These are phyloP conservation scores for Drosophila eohydei DNA, from an alignment of 2,888 invertebrate species.

Conservation along the genomic window DNA sequence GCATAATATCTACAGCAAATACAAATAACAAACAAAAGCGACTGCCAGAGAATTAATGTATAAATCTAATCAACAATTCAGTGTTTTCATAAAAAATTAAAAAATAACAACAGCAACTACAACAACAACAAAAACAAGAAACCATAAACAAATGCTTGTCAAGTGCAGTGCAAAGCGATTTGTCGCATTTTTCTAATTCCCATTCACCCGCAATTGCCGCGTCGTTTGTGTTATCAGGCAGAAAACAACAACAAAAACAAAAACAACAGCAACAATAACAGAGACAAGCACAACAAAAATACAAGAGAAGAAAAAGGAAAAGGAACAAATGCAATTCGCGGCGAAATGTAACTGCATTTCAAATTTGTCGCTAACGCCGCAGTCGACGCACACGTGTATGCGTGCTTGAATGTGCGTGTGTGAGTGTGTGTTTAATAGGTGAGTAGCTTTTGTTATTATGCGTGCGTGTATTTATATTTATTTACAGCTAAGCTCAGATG, in stretches of 20 bases:
- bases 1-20: slow-evolving; percentile 70
- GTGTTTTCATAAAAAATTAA: slow-evolving; percentile 30
- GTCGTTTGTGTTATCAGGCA: slow-evolving; percentile 65
- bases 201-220: slow-evolving; percentile 34
- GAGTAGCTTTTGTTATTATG: slow-evolving; percentile 49
- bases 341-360: slow-evolving; percentile 63
- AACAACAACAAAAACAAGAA: slow-evolving; percentile 22
- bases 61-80: slow-evolving; percentile 45
- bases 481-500: slow-evolving; percentile 54
- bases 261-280: slow-evolving; percentile 34
- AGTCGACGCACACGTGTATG: slow-evolving; percentile 9
- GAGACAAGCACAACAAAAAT: slow-evolving; percentile 14
- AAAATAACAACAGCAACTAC: slow-evolving; percentile 14
- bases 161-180: slow-evolving; percentile 61
- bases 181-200: slow-evolving; percentile 47
- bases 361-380: slow-evolving; percentile 34
- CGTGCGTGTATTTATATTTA: slow-evolving; percentile 36
- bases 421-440: slow-evolving; percentile 50
- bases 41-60: slow-evolving; percentile 12
- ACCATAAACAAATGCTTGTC: slow-evolving; percentile 48
- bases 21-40: slow-evolving; percentile 36
- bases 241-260: slow-evolving; percentile 23
- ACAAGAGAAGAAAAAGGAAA: neutral
- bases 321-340: slow-evolving; percentile 22
- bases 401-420: slow-evolving; percentile 12